phyloP scores from a whole-genome alignment of 2,888 invertebrate genomes.

The Erynnis tages region DNA sequence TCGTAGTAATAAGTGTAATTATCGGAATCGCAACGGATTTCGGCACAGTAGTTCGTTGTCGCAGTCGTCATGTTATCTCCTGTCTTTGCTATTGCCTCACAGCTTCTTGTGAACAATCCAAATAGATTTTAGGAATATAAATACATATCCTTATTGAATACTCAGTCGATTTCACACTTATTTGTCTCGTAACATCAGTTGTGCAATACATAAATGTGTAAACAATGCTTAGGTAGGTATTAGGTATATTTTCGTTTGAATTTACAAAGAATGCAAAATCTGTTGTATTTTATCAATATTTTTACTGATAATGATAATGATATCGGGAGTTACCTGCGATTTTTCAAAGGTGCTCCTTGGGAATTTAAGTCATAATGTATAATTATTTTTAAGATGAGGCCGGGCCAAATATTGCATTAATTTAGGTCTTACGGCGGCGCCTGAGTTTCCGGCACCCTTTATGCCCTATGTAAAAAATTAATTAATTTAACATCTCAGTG shows the following conservation, averaged over 20 bases:
- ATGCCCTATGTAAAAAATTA: conserved; percentile 68
- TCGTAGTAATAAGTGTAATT: conserved; percentile 66
- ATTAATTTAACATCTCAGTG: conserved; percentile 75
- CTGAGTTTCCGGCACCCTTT: conserved; percentile 65
- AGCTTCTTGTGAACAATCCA: conserved; percentile 61
- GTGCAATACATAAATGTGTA: conserved; percentile 74
- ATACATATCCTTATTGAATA: conserved; percentile 80
- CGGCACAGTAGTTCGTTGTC: conserved; percentile 48
- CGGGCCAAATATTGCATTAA: conserved; percentile 81
- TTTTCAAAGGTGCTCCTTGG: conserved; percentile 51
- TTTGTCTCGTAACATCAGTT: conserved; percentile 71
- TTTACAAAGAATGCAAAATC: conserved; percentile 75
- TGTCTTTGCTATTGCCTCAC: conserved; percentile 70
- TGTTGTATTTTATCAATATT: conserved; percentile 79
- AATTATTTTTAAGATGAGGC: conserved; percentile 78
- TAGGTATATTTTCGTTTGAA: conserved; percentile 77
- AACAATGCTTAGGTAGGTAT: conserved; percentile 77
- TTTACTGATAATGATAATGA: conserved; percentile 59
- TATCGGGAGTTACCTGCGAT: conserved; percentile 45
- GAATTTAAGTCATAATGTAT: conserved; percentile 77
- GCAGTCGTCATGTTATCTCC: conserved; percentile 36
- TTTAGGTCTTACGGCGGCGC: conserved; percentile 70
- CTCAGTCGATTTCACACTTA: conserved; percentile 72
- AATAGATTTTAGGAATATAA: conserved; percentile 70
- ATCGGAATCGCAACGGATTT: conserved; percentile 52